Evolutionary conservation across 2,797 vertebrate species (phyloP), one percentile per base, ranked within the genome.

Genomic region (Poeciliopsis infans): DNA sequence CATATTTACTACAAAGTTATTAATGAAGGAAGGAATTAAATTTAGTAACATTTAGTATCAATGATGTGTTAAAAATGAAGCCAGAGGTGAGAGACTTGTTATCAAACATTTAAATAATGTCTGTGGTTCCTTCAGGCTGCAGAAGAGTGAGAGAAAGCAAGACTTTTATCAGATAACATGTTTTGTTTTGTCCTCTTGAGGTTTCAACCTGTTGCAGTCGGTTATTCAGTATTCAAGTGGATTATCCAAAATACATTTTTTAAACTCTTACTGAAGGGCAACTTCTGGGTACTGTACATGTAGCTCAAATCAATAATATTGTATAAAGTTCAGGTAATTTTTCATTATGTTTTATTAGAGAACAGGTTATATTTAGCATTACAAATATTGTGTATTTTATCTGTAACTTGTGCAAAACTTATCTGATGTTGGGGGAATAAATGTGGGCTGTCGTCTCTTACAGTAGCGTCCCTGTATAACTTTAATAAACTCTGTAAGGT

Each of bases 401-500:
- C 10, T 25, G 23, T 0, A 57, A 57, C n/a, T 28, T 28, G 55
- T 28, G 4, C 10, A 57, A 57, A 57, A n/a, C 10, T 66, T 39
- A 4, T 18, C 7, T 39, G 18, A 39, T 10, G 33, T 15, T 10
- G 33, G 33, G 61, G 16, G 10, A 15, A 59, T 28, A 46, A 20
- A 20, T 49, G 13, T 15, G 33, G 1, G 5, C 4, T 33, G n/a
- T 15, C 1, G 53, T 0, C 12, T 47, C 4, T 53, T 41, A 11
- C 7, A 15, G 13, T 31, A 3, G 2, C 2, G 15, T 43, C 20
- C 36, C 0, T 2, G 2, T 0, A 7, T n/a, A 1, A 6, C 6
- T 31, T 3, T 15, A 25, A 2, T 6, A 6, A 28, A 2, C 36
- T 2, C 3, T 13, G 6, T 2, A 2, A 20, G 2, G 3, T 53